phyloP scores from a whole-genome alignment of 2,888 invertebrate genomes.

The Caenorhabditis zanzibari region DNA sequence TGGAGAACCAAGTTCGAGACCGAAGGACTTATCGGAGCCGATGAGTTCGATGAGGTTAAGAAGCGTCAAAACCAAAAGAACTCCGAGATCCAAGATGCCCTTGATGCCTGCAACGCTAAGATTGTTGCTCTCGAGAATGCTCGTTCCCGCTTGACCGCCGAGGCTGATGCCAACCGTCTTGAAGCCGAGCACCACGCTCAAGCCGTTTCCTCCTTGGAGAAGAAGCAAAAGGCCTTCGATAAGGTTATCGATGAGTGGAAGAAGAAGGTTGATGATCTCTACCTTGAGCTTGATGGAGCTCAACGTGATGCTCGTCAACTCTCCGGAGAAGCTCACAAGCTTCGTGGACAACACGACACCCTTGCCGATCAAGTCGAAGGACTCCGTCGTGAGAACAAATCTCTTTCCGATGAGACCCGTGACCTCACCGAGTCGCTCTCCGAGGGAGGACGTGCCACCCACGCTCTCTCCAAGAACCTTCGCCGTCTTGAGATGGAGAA shows the following conservation, averaged over 20 bases:
- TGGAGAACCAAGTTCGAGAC: constrained; percentile 94
- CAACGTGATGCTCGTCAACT: constrained; percentile 99
- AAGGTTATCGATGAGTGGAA: constrained; percentile 98
- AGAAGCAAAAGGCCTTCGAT: constrained; percentile 99
- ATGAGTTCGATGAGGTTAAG: constrained; percentile 82
- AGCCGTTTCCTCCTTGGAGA: constrained; percentile 92
- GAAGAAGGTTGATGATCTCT: constrained; percentile 95
- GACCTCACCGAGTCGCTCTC: constrained; percentile 93
- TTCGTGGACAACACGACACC: constrained; percentile 81
- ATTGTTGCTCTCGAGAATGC: constrained; percentile 82
- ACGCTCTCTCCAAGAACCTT: constrained; percentile 98
- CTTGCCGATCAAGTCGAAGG: constrained; percentile 89
- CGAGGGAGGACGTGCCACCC: constrained; percentile 93
- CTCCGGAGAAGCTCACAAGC: constrained; percentile 93
- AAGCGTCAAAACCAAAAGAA: constrained; percentile 75
- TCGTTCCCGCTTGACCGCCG: constrained; percentile 88
- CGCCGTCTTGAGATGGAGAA: constrained; percentile 99
- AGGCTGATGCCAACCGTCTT: constrained; percentile 91
- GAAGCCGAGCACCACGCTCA: constrained; percentile 84
- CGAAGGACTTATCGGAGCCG: constrained; percentile 82
- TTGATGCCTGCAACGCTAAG: constrained; percentile 80
- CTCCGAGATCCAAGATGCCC: constrained; percentile 74
- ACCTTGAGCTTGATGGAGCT: constrained; percentile 97
- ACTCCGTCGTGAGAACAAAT: constrained; percentile 99
- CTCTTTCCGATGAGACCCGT: constrained; percentile 87